Percentiles rank a stretch among this genome's conserved stretches.
phyloP scores from a whole-genome alignment of 2,797 vertebrate genomes.

The Poliocrania exsul region DNA sequence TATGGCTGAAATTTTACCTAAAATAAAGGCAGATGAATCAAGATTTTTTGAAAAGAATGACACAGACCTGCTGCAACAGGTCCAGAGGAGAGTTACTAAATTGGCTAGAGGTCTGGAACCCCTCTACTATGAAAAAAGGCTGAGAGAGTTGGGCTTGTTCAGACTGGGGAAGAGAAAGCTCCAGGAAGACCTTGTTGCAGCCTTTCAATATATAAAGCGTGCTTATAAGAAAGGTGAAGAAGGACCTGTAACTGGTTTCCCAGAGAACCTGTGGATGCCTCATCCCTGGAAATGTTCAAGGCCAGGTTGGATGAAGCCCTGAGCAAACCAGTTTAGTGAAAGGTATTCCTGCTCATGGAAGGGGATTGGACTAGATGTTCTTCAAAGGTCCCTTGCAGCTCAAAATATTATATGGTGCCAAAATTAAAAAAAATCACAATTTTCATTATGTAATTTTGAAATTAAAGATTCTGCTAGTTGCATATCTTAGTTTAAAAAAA shows the following conservation, averaged over 20 bases:
- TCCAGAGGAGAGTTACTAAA: background rate
- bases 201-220: background rate
- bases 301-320: background rate
- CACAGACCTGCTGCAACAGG: background rate
- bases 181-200: background rate
- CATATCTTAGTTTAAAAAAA: background rate
- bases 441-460: background rate
- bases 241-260: background rate
- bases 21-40: background rate
- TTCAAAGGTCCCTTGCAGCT: background rate
- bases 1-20: background rate
- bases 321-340: background rate
- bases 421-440: background rate
- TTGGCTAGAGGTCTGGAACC: background rate
- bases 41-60: background rate
- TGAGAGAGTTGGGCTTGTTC: background rate
- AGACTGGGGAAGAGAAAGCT: background rate
- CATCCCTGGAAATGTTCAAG: background rate
- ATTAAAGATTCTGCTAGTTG: background rate
- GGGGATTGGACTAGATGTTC: background rate
- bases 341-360: background rate
- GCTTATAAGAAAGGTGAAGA: background rate
- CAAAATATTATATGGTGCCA: background rate
- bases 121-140: background rate
- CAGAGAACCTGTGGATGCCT: background rate